Evolutionary conservation across 2,113 vertebrate genomes (phyloP), one percentile per base, ranked within the genome.

Genomic region (Catharus minimus): DNA sequence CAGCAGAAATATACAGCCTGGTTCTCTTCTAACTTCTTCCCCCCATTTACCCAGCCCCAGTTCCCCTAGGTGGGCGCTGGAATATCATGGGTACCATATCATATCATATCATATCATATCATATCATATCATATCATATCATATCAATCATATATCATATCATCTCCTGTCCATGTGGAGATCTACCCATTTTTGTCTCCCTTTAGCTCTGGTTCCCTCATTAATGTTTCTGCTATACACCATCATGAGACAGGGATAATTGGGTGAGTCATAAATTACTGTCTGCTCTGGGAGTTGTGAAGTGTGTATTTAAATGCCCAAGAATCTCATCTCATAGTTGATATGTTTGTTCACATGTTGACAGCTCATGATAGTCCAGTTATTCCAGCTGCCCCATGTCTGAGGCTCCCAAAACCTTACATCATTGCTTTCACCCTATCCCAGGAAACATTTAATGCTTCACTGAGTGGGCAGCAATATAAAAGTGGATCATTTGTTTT

Each of bases 261-360:
- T 84, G 71, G 18, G 43, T 61, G 84, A 87, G 55, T 65, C 89
- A 61, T 65, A 82, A 84, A 94, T 93, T 67, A 43, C 50, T 3
- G 7, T 43, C 62, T 87, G 32, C 30, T 73, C 53, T 92, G 66
- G 74, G 74, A 92, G 72, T 87, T 93, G 55, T 26, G 11, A 52
- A 72, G 21, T 32, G 61, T 62, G 57, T 81, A 47, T 82, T 94
- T 82, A 57, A 87, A 49, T 75, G 33, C 32, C 58, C 46, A 76
- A 53, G 58, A 92, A 86, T 69, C 50, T 69, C 18, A 20, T 65
- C 26, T 79, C 43, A 13, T 64, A 41, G 53, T 84, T 87, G 81
- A 93, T 90, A 49, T 64, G 77, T 95, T 86, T 92, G 43, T 94
- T 95, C 44, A 30, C 26, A 30, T 76, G 50, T 68, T 94, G 91